A percentile compares a stretch with the other conserved stretches of the same genome.
These are phyloP conservation scores for Palythoa grandiflora DNA, from an alignment of 92 coral and sea anemone genomes.

Conservation along the genomic window DNA sequence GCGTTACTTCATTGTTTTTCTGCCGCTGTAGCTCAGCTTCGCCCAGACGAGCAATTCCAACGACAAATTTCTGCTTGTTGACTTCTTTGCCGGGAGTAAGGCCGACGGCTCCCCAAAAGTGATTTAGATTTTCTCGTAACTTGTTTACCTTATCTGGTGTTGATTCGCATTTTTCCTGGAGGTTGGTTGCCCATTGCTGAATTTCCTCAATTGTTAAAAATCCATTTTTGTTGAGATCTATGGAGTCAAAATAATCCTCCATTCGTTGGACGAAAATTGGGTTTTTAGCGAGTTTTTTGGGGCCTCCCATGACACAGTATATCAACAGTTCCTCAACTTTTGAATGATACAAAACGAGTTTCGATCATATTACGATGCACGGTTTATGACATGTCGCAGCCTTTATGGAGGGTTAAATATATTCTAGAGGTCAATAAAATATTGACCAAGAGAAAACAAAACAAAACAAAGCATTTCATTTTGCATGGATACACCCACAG, in stretches of 20 bases:
- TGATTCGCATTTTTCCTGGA: constrained; percentile 64
- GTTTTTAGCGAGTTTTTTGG: constrained; percentile 55
- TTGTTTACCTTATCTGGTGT: constrained; percentile 51
- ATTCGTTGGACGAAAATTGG: constrained; percentile 54
- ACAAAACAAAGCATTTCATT: neutral
- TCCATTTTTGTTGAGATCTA: constrained; percentile 72
- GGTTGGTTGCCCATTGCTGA: constrained; percentile 69
- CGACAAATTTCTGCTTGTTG: constrained; percentile 61
- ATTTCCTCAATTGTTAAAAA: constrained; percentile 66
- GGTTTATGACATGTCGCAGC: neutral
- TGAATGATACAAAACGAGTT: neutral
- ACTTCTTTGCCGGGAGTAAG: constrained; percentile 69
- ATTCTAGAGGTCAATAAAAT: neutral
- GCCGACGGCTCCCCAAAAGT: constrained; percentile 75
- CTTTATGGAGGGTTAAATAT: neutral
- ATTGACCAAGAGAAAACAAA: constrained; percentile 3
- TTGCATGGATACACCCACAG: constrained; percentile 21
- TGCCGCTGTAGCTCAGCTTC: constrained; percentile 65
- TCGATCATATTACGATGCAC: neutral
- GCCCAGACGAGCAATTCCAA: constrained; percentile 70
- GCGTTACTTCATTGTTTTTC: constrained; percentile 52
- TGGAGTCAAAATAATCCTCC: constrained; percentile 72
- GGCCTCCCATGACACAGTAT: constrained; percentile 14
- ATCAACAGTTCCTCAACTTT: neutral
- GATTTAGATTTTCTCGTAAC: constrained; percentile 47